Base-by-base conservation (phyloP, 2,113 vertebrate species). In the mouse (Mus musculus) region DNA sequence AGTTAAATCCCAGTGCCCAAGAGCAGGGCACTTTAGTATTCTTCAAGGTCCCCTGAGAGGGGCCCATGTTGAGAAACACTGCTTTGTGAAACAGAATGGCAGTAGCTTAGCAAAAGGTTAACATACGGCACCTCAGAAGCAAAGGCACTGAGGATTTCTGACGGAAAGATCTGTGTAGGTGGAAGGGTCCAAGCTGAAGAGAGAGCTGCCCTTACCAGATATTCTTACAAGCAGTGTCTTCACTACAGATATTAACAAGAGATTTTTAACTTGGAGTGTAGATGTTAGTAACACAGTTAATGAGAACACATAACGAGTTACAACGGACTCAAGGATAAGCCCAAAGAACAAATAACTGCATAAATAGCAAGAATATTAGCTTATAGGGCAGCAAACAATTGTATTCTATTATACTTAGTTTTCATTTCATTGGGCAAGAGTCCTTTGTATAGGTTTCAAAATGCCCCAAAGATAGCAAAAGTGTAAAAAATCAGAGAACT, bases 1-100 rank as follows among this genome's bases (percentile, higher is more conserved):
- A 94, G 9, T 94, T 92, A 86, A 90, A 95, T 95, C 97, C 88
- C 19, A 69, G 26, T 33, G 33, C 90, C 92, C 54, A 5, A 78
- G 77, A 39, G 8, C 10, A 49, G 63, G 56, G 13, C 81, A 89
- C 77, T 49, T 86, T 59, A 75, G 22, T 90, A 56, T 88, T 88
- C 78, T 96, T 89, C 73, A n/a, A 96, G 85, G 81, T 69, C 26
- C 42, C 56, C 42, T 30, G 46, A 73, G 69, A 63, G 87, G 49
- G 39, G 49, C 49, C 87, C 39, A 75, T n/a, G 33, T 52, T 72
- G 59, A 88, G 54, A 95, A 95, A 65, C 28, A 1, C 13, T 67
- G 11, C n/a, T 67, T 33, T 65, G 17, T 91, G 52, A 69, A 36
- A 46, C 52, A 80, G 84, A 75, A 61, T n/a, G 24, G 26, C 8